Conservation (phyloP, 30 jellyfish, hydroid and myxozoan species). For the Mastigias papua region DNA sequence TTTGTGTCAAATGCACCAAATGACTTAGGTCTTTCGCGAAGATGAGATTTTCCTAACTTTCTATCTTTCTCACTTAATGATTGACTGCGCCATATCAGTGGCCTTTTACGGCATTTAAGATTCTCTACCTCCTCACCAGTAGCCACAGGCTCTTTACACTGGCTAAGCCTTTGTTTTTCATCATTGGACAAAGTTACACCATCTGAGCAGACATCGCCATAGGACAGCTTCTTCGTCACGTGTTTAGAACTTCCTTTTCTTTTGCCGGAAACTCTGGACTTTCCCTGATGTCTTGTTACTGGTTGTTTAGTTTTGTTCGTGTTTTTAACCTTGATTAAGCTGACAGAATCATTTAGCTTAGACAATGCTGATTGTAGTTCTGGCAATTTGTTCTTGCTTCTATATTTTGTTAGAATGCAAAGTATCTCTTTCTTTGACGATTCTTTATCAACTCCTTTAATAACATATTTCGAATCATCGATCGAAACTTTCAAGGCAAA, state of each 20-base stretch:
- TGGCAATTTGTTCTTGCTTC: background rate
- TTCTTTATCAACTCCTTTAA: constrained; percentile 54
- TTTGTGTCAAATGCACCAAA: constrained; percentile 22
- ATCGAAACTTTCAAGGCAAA: constrained; percentile 44
- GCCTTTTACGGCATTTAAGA: background rate
- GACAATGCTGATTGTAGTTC: constrained; percentile 22
- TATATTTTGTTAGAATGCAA: constrained; percentile 64
- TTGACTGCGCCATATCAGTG: constrained; percentile 12
- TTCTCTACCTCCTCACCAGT: background rate
- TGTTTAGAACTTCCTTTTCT: background rate
- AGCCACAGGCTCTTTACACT: background rate
- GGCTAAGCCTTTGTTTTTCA: background rate
- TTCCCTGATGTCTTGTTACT: background rate
- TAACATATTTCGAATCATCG: constrained; percentile 57
- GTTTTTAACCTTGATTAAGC: constrained; percentile 13
- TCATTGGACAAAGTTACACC: background rate
- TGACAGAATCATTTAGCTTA: constrained; percentile 19
- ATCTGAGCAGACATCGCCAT: background rate
- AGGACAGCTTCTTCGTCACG: no score
- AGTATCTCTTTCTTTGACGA: constrained; percentile 71
- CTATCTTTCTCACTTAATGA: constrained; percentile 29
- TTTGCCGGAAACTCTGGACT: background rate
- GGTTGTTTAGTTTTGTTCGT: background rate
- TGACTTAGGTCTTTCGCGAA: constrained; percentile 33
- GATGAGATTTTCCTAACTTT: background rate